Conservation (phyloP, 2,797 vertebrate genomes). For the Takifugu rubripes region DNA sequence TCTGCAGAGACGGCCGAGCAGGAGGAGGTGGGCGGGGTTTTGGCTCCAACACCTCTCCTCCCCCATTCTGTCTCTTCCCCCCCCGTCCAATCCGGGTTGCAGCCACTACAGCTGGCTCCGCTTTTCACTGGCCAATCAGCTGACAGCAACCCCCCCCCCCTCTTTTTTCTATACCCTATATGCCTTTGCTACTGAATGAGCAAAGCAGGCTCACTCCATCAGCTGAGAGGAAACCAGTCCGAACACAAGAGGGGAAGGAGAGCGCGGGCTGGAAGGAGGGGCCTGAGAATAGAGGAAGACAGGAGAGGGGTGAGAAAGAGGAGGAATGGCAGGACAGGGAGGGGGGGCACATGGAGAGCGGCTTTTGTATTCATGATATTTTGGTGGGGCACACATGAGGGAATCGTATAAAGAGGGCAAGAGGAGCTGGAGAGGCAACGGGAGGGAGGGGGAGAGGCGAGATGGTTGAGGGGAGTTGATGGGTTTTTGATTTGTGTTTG, state of each 20-base stretch:
- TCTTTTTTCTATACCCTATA: slow-evolving; percentile 35
- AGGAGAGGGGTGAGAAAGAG: slow-evolving; percentile 29
- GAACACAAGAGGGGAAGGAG: slow-evolving; percentile 13
- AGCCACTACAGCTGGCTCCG: slow-evolving; percentile 49
- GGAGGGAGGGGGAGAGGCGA: slow-evolving; percentile 32
- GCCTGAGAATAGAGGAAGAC: slow-evolving; percentile 34
- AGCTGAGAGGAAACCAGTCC: slow-evolving; percentile 74
- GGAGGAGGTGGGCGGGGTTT: slow-evolving; percentile 62
- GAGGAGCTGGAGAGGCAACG: slow-evolving; percentile 33
- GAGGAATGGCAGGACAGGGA: slow-evolving; percentile 36
- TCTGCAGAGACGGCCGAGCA: slow-evolving; percentile 62
- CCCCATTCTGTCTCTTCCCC: slow-evolving; percentile 9
- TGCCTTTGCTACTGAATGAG: slow-evolving; percentile 79
- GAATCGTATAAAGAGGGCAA: slow-evolving; percentile 34
- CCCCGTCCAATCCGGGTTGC: slow-evolving; percentile 58
- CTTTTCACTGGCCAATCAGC: slow-evolving; percentile 63
- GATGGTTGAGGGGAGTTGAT: slow-evolving; percentile 53
- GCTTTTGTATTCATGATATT: slow-evolving; percentile 60
- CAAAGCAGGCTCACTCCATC: slow-evolving; percentile 73
- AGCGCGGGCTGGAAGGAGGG: slow-evolving; percentile 33
- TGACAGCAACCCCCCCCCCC: slow-evolving; percentile 5
- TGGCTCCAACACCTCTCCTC: slow-evolving; percentile 5
- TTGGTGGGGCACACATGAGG: slow-evolving; percentile 52
- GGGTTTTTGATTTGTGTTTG: slow-evolving; percentile 60
- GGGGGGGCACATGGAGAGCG: slow-evolving; percentile 40